Evolutionary conservation across 2,888 invertebrate species (phyloP), one percentile per base, ranked within the genome.

Genomic region (Alsophila aescularia): DNA sequence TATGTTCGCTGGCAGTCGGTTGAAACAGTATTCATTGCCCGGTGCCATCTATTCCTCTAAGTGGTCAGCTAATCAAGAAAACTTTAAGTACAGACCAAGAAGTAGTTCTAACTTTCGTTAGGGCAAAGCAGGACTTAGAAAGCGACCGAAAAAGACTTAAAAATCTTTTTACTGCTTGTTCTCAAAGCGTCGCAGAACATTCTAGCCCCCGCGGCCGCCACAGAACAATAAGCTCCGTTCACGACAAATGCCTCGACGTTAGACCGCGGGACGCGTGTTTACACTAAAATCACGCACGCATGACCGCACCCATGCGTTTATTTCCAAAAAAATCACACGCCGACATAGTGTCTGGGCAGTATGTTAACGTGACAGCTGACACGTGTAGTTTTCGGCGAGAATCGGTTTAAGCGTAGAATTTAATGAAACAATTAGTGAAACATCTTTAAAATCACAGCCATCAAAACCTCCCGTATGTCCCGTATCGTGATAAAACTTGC

Each of bases 261-360:
- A 78, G 63, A 74, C 73, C 56, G 69, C 64, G 60, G 66, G 60
- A 43, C 60, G 66, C 66, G 66, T 61, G 90, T 90, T 90, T 90
- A 87, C 83, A 73, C 75, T 84, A 83, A 76, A 67, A 81, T 81
- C 90, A 90, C 90, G 89, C 82, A 81, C 89, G 85, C 86, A 75
- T 84, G 85, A 83, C 88, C 76, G 68, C 72, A 67, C 76, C 75
- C 61, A 29, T 64, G 72, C 73, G 70, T 72, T 73, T 80, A 75
- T 81, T 86, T 80, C 73, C 79, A 83, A 84, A 88, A 88, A 88
- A 89, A 82, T 72, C 45, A 43, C 15, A 47, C n/a, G 9, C 18
- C 66, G 66, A 70, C 21, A 44, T 39, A 72, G 66, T 66, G 54
- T 64, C 58, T 43, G 6, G 34, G 32, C 34, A 43, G 44, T 24